Evolutionary conservation across 37 sponge, comb jelly and placozoan genomes (phyloP), one percentile per base, ranked within the genome.

Genomic region (Dysidea cf. avara): DNA sequence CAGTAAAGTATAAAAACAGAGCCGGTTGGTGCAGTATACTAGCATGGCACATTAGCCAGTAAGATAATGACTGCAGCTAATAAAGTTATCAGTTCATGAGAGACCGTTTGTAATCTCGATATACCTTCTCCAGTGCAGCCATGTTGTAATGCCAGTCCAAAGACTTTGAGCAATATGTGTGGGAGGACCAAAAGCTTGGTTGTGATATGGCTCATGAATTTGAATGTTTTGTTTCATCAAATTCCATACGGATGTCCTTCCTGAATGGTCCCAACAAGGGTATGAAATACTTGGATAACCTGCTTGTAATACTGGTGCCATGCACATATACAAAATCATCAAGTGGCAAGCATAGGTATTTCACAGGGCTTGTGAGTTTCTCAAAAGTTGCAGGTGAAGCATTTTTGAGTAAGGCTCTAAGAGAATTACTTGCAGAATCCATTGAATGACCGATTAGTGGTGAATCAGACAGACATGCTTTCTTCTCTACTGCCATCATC

Each of bases 31-130:
- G 75, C 52, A 34, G 7, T 33, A 74, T 61, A 9, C 52, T 64
- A 24, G 75, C 75, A 74, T 74, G 75, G 2, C 31, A 50, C 11
- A 74, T n/a, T n/a, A n/a, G n/a, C n/a, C n/a, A n/a, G n/a, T n/a
- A n/a, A n/a, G n/a, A n/a, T n/a, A n/a, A n/a, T n/a, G n/a, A n/a
- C n/a, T n/a, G n/a, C n/a, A n/a, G n/a, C n/a, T n/a, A n/a, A 64
- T 12, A 29, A 25, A 11, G 25, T 11, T 18, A 7, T 18, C 14
- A 58, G 17, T 14, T 25, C n/a, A 18, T n/a, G n/a, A n/a, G n/a
- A n/a, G n/a, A n/a, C n/a, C n/a, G n/a, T 11, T 9, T 28, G 11
- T 11, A 7, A 58, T 25, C 14, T 28, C 22, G 12, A 58, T 58
- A 18, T 11, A n/a, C 25, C 25, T 25, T 18, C 60, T 58, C 60